Evolutionary conservation across 2,888 invertebrate genomes (phyloP).

Genomic region (Galeruca laticollis): DNA sequence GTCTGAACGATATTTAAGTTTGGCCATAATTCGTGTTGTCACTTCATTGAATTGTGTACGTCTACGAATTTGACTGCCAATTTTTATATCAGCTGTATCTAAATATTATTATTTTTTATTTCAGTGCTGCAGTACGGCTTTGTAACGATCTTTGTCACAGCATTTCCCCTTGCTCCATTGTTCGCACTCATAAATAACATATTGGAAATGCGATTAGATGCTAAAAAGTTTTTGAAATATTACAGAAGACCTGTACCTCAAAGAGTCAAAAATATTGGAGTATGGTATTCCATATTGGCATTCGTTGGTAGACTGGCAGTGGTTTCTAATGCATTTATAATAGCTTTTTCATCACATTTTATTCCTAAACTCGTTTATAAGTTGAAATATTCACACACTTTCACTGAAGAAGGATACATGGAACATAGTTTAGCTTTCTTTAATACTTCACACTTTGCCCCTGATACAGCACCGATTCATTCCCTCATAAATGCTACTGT

Average conservation of each 20-base stretch:
- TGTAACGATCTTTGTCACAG: constrained; percentile 86
- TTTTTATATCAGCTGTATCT: background rate
- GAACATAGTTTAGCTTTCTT: constrained; percentile 78
- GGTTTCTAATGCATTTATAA: constrained; percentile 80
- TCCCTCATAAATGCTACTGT: constrained; percentile 58
- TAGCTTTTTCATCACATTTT: constrained; percentile 87
- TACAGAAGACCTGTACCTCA: constrained; percentile 80
- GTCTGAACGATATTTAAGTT: too few relatives aligned
- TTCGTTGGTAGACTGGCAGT: constrained; percentile 81
- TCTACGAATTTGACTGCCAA: too few relatives aligned
- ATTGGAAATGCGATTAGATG: constrained; percentile 86
- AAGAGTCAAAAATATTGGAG: constrained; percentile 81
- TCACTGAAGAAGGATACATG: constrained; percentile 74
- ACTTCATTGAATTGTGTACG: too few relatives aligned
- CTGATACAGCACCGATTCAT: constrained; percentile 60
- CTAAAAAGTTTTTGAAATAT: constrained; percentile 82
- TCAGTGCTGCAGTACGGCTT: constrained; percentile 88
- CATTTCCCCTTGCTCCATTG: constrained; percentile 87
- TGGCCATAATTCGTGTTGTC: too few relatives aligned
- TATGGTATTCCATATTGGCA: constrained; percentile 83
- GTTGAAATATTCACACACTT: constrained; percentile 62
- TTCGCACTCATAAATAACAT: constrained; percentile 87
- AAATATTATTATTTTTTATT: background rate
- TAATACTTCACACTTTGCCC: constrained; percentile 72
- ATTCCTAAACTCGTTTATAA: constrained; percentile 82